Base-by-base conservation (phyloP, 2,888 invertebrate species). In the Zhuqinia jingwanae region DNA sequence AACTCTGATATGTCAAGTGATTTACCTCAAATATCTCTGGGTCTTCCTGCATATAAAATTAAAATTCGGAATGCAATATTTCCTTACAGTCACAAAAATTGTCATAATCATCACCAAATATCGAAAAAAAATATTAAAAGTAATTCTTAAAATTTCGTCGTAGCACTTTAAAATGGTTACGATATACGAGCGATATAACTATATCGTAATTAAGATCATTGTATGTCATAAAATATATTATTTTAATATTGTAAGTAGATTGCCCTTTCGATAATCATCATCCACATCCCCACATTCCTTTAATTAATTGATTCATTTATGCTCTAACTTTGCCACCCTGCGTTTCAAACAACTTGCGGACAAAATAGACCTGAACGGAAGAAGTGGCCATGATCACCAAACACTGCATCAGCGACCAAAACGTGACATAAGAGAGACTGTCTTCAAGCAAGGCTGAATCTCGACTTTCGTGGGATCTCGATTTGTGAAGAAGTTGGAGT, bases 321-420 rank as follows among this genome's bases (percentile, higher is more conserved):
- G 90, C 89, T 76, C 90, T 78, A 0, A 88, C 90, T 87, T 90
- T 90, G 17, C 90, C 90, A n/a, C 90, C 88, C n/a, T 84, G 88
- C 47, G 83, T 95, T 92, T 97, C 96, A 92, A 98, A 98, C 13
- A 98, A 93, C 93, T 97, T 96, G 89, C 97, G 94, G 15, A 98
- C 96, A 92, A 98, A 98, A 92, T 95, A 96, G 0, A 98, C 97
- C 93, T 97, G 97, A 70, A 96, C 92, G 0, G 95, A 94, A 11
- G 96, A 96, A 0, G 97, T 96, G 0, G 95, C 94, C 73, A 96
- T 93, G 88, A 98, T 96, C 0, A 98, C 96, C 30, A 96, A 85
- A 90, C 98, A 96, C 93, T 98, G 98, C 76, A 95, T 94, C 1
- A 98, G 91, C 0, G 98, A 98, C 96, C 98, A 98, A 87, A 95